A percentile compares a stretch with the other conserved stretches of the same genome.
These are phyloP conservation scores for Lampropteryx suffumata DNA, from an alignment of 2,888 invertebrate species.

Conservation along the genomic window DNA sequence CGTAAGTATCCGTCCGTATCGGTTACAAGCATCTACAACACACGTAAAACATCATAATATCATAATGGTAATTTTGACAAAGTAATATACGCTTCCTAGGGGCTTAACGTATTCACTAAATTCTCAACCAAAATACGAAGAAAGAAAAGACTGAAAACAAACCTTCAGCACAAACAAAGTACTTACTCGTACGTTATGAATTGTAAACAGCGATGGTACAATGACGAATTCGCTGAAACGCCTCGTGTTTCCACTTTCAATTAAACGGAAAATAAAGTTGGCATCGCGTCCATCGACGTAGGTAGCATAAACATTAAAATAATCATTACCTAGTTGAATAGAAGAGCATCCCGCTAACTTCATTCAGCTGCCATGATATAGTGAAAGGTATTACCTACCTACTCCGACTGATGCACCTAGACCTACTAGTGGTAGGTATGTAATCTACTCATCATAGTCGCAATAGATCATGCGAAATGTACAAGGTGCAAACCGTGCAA, in stretches of 20 bases:
- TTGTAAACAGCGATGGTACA: slow-evolving; percentile 57
- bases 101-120: neutral
- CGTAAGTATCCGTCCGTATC: too few species aligned
- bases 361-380: slow-evolving; percentile 56
- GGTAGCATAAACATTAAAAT: slow-evolving; percentile 66
- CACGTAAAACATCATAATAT: too few species aligned
- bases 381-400: too few species aligned
- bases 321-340: slow-evolving; percentile 61
- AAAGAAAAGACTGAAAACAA: slow-evolving; percentile 6
- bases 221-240: slow-evolving; percentile 65
- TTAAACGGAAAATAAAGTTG: slow-evolving; percentile 71
- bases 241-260: slow-evolving; percentile 58
- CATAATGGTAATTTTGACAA: too few species aligned
- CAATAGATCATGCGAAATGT: too few species aligned
- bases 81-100: too few species aligned
- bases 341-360: slow-evolving; percentile 52
- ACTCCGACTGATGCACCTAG: too few species aligned
- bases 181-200: slow-evolving; percentile 29
- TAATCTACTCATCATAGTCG: too few species aligned
- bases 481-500: too few species aligned
- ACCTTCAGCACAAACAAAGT: neutral
- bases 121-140: too few species aligned
- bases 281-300: slow-evolving; percentile 61
- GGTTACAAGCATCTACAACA: too few species aligned
- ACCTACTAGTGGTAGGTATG: too few species aligned